phyloP scores from a whole-genome alignment of 2,113 vertebrate species.

The Sakesphorus luctuosus region DNA sequence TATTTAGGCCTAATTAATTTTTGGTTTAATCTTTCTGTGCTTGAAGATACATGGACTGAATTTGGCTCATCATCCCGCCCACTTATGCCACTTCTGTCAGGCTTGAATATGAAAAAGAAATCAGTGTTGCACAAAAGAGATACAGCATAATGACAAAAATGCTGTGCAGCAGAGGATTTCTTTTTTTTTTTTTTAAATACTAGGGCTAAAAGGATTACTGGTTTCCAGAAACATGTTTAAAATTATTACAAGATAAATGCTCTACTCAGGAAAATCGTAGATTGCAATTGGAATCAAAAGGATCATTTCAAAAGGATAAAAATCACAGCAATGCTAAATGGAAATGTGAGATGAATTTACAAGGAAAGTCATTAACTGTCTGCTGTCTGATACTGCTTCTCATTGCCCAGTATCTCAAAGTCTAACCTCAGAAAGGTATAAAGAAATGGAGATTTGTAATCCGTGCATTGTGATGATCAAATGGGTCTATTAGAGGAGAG shows the following conservation, averaged over 20 bases:
- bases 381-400: neutral
- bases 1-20: neutral
- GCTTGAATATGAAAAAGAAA: constrained; percentile 11
- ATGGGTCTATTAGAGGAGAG: neutral
- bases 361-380: neutral
- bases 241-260: neutral
- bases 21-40: neutral
- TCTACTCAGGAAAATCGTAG: neutral
- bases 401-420: neutral
- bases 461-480: neutral
- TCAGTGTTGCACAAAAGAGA: neutral
- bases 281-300: neutral
- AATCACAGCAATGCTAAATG: neutral
- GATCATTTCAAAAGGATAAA: neutral
- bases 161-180: neutral
- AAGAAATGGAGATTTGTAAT: neutral
- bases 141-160: neutral
- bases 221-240: neutral
- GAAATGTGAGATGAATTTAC: neutral
- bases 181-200: neutral
- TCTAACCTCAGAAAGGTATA: neutral
- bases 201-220: neutral
- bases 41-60: neutral
- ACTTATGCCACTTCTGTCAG: neutral
- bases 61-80: neutral